A percentile compares a stretch with the other conserved stretches of the same genome.
Evolutionary conservation across 2,113 vertebrate species (phyloP).

Genomic region (Malurus alboscapulatus): DNA sequence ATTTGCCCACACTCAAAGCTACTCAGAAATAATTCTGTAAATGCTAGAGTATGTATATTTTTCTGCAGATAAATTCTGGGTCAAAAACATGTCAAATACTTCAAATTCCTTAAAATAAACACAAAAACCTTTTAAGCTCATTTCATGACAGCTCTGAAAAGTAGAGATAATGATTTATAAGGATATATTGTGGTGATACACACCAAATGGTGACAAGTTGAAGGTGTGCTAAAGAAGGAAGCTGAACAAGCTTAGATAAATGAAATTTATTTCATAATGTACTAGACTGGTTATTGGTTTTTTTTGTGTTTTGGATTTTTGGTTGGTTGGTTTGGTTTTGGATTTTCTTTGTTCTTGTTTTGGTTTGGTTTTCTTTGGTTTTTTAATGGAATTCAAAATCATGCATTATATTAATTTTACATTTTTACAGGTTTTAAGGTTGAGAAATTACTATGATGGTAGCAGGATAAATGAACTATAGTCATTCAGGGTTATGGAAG

Average conservation of each 20-base stretch:
- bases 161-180: constrained; percentile 51
- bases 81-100: constrained; percentile 58
- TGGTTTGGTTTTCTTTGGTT: neutral
- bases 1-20: constrained; percentile 20
- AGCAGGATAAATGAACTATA: neutral
- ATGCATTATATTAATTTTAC: neutral
- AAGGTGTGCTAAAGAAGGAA: neutral
- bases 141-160: constrained; percentile 68
- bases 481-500: neutral
- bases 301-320: neutral
- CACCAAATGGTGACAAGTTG: neutral
- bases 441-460: neutral
- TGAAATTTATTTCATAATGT: constrained; percentile 43
- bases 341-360: neutral
- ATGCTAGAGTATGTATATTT: constrained; percentile 26
- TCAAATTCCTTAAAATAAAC: constrained; percentile 70
- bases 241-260: neutral
- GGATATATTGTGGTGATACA: neutral
- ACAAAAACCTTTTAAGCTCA: constrained; percentile 55
- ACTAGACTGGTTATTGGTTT: neutral
- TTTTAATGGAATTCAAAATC: neutral
- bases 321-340: neutral
- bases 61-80: constrained; percentile 54
- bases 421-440: neutral
- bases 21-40: neutral